phyloP scores from a whole-genome alignment of 2,113 vertebrate species.

The Glaucomys volans region DNA sequence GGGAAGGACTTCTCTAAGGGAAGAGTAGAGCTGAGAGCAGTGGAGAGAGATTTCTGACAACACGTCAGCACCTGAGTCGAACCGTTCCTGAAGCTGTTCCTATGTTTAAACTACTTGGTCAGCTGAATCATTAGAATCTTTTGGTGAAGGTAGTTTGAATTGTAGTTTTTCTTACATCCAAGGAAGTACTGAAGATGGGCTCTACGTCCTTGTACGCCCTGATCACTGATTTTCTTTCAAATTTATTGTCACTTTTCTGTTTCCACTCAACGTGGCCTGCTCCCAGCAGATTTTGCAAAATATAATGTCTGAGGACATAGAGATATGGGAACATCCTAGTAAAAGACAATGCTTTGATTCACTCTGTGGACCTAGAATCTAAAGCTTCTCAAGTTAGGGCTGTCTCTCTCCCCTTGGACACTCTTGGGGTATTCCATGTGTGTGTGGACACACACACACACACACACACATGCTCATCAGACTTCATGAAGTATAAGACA shows the following conservation, averaged over 20 bases:
- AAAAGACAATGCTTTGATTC: background rate
- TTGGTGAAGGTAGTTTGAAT: background rate
- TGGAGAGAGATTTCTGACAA: background rate
- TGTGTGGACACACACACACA: background rate
- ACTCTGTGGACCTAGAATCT: background rate
- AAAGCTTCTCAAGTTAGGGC: background rate
- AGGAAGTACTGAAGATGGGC: background rate
- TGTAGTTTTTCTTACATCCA: background rate
- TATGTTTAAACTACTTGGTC: background rate
- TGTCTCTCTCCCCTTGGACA: background rate
- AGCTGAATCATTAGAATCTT: background rate
- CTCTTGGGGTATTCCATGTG: background rate
- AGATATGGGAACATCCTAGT: background rate
- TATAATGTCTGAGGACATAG: background rate
- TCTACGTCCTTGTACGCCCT: background rate
- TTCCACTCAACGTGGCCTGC: background rate
- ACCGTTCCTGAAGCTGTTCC: background rate
- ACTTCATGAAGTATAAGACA: background rate
- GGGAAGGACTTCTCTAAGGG: background rate
- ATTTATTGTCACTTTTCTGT: background rate
- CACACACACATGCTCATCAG: fast-evolving
- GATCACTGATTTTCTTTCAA: background rate
- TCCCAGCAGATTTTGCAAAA: background rate
- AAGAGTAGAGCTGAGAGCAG: background rate
- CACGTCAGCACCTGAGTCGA: background rate